Conservation (phyloP, 2,113 vertebrate species). For the Pithys albifrons region DNA sequence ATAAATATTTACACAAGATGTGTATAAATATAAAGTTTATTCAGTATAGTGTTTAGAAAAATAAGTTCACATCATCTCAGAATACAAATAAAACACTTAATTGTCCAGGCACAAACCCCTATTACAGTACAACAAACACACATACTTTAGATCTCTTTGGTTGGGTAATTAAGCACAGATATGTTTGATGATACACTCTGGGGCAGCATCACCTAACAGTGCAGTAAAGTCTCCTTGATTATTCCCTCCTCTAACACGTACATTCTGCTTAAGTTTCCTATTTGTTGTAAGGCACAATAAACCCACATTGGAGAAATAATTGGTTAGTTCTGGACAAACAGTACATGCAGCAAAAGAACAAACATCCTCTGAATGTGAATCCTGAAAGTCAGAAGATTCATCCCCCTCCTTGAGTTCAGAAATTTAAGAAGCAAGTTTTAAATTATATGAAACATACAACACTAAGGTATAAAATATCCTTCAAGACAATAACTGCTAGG, state of each 20-base stretch:
- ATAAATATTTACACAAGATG: conserved; percentile 63
- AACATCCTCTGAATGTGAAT: conserved; percentile 67
- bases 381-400: conserved; percentile 69
- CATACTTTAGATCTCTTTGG: conserved; percentile 88
- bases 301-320: conserved; percentile 69
- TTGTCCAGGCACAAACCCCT: conserved; percentile 84
- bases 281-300: conserved; percentile 83
- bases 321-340: conserved; percentile 75
- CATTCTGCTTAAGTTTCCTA: conserved; percentile 70
- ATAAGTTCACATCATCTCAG: conserved; percentile 99
- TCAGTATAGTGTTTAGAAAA: conserved; percentile 99
- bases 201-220: conserved; percentile 78
- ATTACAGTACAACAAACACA: conserved; percentile 86
- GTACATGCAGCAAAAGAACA: conserved; percentile 77
- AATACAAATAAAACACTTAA: conserved; percentile 94
- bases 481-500: conserved; percentile 56
- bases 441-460: conserved; percentile 69
- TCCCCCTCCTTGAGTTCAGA: conserved; percentile 67
- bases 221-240: conserved; percentile 72
- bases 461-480: conserved; percentile 71
- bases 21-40: conserved; percentile 99
- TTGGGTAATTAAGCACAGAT: conserved; percentile 87
- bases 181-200: conserved; percentile 75
- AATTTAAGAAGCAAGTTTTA: conserved; percentile 67
- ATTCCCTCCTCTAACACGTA: conserved; percentile 70